Evolutionary conservation across 2,888 invertebrate genomes (phyloP).

Genomic region (Pteria penguin): DNA sequence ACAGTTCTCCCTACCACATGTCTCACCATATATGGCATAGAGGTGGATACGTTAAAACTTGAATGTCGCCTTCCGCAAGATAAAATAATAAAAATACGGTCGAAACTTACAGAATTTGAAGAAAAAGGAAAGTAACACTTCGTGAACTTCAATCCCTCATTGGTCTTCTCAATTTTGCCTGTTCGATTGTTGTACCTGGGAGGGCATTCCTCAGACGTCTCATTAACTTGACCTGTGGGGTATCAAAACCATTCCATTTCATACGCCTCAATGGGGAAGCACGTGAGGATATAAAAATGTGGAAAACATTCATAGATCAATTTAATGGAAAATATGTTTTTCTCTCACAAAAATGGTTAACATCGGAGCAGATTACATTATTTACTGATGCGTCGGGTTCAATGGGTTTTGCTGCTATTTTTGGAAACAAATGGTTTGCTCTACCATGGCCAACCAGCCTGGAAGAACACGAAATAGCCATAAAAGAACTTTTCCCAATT

Average conservation of each 20-base stretch:
- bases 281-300: conserved; percentile 28
- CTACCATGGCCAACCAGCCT: neutral
- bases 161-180: neutral
- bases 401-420: conserved; percentile 4
- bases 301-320: conserved; percentile 19
- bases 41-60: conserved; percentile 20
- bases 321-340: conserved; percentile 46
- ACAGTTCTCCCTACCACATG: no score
- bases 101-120: neutral
- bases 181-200: neutral
- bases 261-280: neutral
- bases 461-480: neutral
- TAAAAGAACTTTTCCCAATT: conserved; percentile 31
- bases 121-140: neutral
- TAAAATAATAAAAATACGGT: conserved; percentile 3
- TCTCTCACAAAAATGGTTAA: conserved; percentile 26
- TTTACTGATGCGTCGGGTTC: neutral
- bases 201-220: neutral
- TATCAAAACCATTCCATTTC: neutral
- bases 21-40: conserved; percentile 6
- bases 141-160: neutral
- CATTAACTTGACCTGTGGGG: no score
- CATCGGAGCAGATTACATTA: conserved; percentile 3
- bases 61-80: conserved; percentile 4
- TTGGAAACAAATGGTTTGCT: conserved; percentile 2